Percentiles rank a stretch among this genome's conserved stretches.
Evolutionary conservation across 2,113 vertebrate species (phyloP).

Genomic region (Laticauda colubrina): DNA sequence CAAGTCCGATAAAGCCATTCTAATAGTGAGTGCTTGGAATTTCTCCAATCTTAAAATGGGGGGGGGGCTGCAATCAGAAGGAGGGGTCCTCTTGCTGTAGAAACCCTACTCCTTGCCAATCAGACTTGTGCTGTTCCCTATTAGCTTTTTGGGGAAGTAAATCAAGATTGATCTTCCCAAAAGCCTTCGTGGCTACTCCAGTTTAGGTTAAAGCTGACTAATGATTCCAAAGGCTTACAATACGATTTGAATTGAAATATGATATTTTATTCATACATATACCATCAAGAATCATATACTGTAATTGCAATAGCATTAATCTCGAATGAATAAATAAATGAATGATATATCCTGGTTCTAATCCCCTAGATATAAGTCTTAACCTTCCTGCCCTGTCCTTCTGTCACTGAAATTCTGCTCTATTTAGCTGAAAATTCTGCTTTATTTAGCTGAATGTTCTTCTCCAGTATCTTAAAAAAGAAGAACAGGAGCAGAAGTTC

Average conservation of each 20-base stretch:
- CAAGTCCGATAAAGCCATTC: not conserved
- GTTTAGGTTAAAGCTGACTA: not conserved
- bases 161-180: not conserved
- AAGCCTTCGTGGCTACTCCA: not conserved
- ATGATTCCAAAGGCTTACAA: not conserved
- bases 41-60: not conserved
- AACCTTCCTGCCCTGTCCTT: not conserved
- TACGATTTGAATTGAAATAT: not conserved
- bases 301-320: not conserved
- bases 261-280: not conserved
- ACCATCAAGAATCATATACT: not conserved
- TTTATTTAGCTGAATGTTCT: not conserved
- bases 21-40: not conserved
- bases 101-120: not conserved
- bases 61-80: not conserved
- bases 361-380: not conserved
- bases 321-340: not conserved
- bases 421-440: not conserved
- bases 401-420: not conserved
- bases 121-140: not conserved
- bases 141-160: not conserved
- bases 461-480: not conserved
- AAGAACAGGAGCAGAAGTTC: not conserved
- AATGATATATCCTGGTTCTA: not conserved
- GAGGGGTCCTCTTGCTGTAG: not conserved